phyloP scores from a whole-genome alignment of 2,113 vertebrate species.

The Sylvia atricapilla region DNA sequence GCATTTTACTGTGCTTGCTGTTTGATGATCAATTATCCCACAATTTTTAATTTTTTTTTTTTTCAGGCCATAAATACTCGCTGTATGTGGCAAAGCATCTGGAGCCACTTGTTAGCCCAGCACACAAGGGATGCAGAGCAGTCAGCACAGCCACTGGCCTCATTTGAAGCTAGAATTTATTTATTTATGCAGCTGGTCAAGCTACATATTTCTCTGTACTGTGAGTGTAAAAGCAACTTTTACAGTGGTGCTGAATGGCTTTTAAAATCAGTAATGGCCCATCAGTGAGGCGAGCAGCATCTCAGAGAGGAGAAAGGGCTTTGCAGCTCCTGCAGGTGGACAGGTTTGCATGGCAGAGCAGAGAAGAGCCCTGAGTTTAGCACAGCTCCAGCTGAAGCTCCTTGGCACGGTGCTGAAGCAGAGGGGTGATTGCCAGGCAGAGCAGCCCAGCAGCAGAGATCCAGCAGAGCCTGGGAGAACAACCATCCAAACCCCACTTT shows the following conservation, averaged over 20 bases:
- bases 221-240: not conserved
- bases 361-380: not conserved
- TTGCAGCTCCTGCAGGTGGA: not conserved
- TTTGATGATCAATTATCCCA: not conserved
- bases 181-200: not conserved
- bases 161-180: not conserved
- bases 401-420: not conserved
- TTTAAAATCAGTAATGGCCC: not conserved
- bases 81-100: conserved; percentile 12
- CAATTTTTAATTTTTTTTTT: not conserved
- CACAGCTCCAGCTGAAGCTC: not conserved
- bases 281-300: not conserved
- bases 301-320: not conserved
- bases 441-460: not conserved
- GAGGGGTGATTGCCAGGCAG: not conserved
- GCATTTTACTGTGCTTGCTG: not conserved
- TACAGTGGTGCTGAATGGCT: rapidly evolving
- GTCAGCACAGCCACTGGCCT: not conserved
- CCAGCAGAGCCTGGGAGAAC: not conserved
- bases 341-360: not conserved
- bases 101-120: conserved; percentile 7
- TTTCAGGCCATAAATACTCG: not conserved
- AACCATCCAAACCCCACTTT: not conserved
- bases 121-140: not conserved
- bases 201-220: not conserved